Base-by-base conservation (phyloP, 2,113 vertebrate species). In the Triplophysa rosa region DNA sequence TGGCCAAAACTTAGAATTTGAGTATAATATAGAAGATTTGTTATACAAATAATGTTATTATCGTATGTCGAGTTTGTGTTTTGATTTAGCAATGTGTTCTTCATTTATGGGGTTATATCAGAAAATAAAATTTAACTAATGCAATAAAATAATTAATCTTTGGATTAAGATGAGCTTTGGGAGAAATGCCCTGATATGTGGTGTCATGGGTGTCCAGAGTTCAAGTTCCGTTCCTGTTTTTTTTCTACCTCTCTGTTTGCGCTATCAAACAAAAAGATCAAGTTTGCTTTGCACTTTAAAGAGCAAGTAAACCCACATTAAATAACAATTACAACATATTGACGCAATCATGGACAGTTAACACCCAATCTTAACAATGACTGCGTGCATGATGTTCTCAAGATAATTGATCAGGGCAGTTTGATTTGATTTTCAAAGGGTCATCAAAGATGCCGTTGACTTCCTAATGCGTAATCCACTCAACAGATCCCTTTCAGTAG, bases 381-480 rank as follows among this genome's bases (percentile, higher is more conserved):
- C 8, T 74, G 69, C 56, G 24, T 77, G 65, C 72, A 71, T 5
- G 63, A 77, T 72, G 45, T 61, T 49, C 71, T 72, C 47, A 16
- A 72, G 71, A 82, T 82, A 82, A 79, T 24, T 33, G 59, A 58
- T 70, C 59, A 63, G 79, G 61, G 70, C 10, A n/a, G 1, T 19
- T 66, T 62, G 13, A 37, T 74, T 81, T 59, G 68, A 42, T 67
- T 76, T 77, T 83, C 78, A 83, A 83, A 80, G 72, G 19, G 4
- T 56, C 52, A 37, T 71, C 47, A 70, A 23, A 63, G 45, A 29
- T 58, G 13, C 8, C 17, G 37, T 54, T 19, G 21, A 83, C 49
- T 78, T 78, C 77, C 70, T 64, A 14, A 2, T 10, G 56, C 24
- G 9, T 26, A 79, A 83, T 79, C 77, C 54, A 26, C 14, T 37